Evolutionary conservation across 2,888 invertebrate species (phyloP), one percentile per base, ranked within the genome.

Genomic region (Melinopterus prodromus): DNA sequence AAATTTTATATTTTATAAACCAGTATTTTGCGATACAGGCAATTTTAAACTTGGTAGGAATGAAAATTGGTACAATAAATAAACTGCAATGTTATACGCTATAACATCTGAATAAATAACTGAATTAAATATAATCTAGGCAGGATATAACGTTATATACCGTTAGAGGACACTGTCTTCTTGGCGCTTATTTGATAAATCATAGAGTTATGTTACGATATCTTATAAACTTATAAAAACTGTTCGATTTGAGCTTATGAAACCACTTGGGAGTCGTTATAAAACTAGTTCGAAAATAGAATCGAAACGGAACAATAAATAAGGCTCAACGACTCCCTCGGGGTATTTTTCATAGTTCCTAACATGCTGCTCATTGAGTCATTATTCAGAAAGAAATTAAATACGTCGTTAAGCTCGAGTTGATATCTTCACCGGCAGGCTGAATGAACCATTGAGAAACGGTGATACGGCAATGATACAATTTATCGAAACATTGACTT

Each of bases 1-100:
- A 69, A 77, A 77, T 35, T 74, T 77, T 15, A 77, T 77, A 77
- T 77, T 77, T 77, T 74, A 69, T n/a, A 77, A 77, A 69, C 77
- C 7, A 16, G 77, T 69, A 53, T 77, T 77, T 77, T 77, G 77
- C 1, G 16, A 9, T 26, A 69, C 77, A 15, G n/a, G n/a, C 77
- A 53, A 12, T 53, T 53, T 53, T 53, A 53, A 53, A 53, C 2
- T 53, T 53, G 53, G 7, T 53, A 26, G 26, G 53, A 53, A 53
- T 53, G 53, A 53, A 53, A 53, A 53, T 53, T 53, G 53, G 53
- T 26, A 26, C 26, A 26, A 26, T 53, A 53, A 53, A 53, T 53
- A 53, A 26, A 53, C 53, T 53, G 12, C 12, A 53, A 53, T 53
- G 53, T 53, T 53, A 53, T 53, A 9, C 12, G 53, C 12, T 53